These are phyloP conservation scores for Gortyna flavago DNA, from an alignment of 2,888 invertebrate species.

Conservation along the genomic window DNA sequence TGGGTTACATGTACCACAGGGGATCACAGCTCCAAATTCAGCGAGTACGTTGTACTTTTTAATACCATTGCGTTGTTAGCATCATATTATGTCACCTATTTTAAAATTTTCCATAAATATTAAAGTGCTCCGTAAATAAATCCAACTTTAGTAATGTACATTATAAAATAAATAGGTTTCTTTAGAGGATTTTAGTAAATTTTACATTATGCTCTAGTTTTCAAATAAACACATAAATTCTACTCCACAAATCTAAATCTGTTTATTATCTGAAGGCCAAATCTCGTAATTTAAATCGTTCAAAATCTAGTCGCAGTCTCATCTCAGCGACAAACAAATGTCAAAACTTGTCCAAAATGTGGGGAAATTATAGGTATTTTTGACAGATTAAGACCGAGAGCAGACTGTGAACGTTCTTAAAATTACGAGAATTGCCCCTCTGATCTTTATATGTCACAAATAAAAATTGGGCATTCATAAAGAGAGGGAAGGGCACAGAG, in stretches of 20 bases:
- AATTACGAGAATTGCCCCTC: too few relatives aligned
- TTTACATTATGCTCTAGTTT: too few relatives aligned
- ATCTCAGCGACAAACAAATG: too few relatives aligned
- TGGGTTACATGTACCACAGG: neutral
- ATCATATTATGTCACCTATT: conserved; percentile 1
- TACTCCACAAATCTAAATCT: neutral
- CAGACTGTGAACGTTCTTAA: too few relatives aligned
- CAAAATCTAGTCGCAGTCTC: too few relatives aligned
- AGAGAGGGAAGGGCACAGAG: too few relatives aligned
- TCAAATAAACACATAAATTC: neutral
- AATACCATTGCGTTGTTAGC: conserved; percentile 1
- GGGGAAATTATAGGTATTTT: too few relatives aligned
- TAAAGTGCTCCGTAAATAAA: neutral
- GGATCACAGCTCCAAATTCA: neutral
- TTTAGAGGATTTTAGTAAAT: neutral
- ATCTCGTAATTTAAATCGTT: too few relatives aligned
- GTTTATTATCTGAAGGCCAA: too few relatives aligned
- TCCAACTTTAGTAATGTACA: too few relatives aligned
- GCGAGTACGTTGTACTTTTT: conserved; percentile 19
- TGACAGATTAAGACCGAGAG: too few relatives aligned
- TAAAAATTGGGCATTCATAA: neutral
- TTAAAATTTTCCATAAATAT: conserved; percentile 11
- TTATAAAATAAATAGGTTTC: neutral
- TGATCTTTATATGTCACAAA: neutral
- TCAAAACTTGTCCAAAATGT: too few relatives aligned